These are phyloP conservation scores for Phania funesta DNA, from an alignment of 2,888 invertebrate species.

Conservation along the genomic window DNA sequence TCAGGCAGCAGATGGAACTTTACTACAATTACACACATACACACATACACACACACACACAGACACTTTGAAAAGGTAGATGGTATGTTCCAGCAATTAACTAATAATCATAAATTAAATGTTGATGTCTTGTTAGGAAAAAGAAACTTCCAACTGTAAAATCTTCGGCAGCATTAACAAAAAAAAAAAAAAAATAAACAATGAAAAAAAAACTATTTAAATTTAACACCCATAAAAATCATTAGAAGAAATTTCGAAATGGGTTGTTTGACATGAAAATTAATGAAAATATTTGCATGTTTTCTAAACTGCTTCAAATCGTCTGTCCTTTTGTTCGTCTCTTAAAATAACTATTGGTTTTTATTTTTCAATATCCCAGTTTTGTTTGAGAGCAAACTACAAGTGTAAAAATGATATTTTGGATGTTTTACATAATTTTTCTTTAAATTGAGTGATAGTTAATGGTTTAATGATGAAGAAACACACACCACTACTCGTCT, in stretches of 20 bases:
- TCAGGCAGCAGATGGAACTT: slow-evolving; percentile 21
- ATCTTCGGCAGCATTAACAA: slow-evolving; percentile 5
- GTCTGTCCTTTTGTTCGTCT: background rate
- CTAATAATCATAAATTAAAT: slow-evolving; percentile 59
- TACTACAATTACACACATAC: background rate
- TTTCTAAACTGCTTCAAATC: slow-evolving; percentile 20
- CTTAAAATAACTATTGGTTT: too few species aligned
- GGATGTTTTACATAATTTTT: slow-evolving; percentile 3
- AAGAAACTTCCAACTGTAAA: slow-evolving; percentile 39
- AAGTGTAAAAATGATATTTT: slow-evolving; percentile 40
- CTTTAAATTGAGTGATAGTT: slow-evolving; percentile 37
- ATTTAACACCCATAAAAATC: slow-evolving; percentile 47
- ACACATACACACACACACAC: background rate
- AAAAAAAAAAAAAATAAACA: background rate
- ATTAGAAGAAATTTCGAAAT: slow-evolving; percentile 38
- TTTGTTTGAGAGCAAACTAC: slow-evolving; percentile 6
- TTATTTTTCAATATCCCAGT: background rate
- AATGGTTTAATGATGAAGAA: background rate
- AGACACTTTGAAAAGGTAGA: too few species aligned
- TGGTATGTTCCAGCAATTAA: slow-evolving; percentile 45
- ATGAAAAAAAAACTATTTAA: slow-evolving; percentile 27
- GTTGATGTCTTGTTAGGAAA: slow-evolving; percentile 47
- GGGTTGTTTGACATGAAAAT: slow-evolving; percentile 47
- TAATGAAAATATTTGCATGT: slow-evolving; percentile 60
- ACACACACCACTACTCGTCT: slow-evolving; percentile 9